These are phyloP conservation scores for Antheraea assamensis DNA, from an alignment of 2,888 invertebrate species.

Conservation along the genomic window DNA sequence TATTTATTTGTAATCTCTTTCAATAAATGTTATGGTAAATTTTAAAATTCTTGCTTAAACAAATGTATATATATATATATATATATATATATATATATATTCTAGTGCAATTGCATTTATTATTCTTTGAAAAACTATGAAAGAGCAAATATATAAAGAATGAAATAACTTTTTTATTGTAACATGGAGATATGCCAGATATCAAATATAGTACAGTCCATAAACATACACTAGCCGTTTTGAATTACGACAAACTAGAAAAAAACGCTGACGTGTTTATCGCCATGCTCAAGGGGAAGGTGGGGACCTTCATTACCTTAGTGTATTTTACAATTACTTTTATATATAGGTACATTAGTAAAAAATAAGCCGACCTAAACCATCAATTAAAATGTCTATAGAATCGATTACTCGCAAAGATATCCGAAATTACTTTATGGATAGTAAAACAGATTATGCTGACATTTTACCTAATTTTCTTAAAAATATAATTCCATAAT, in stretches of 20 bases:
- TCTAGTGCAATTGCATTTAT: neutral
- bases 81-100: neutral
- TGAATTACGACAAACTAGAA: too few relatives aligned
- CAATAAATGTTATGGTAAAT: neutral
- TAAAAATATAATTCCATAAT: slow-evolving; percentile 17
- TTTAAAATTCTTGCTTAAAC: too few relatives aligned
- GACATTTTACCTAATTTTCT: neutral
- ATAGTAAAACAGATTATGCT: neutral
- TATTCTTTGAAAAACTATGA: neutral
- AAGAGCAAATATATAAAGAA: neutral
- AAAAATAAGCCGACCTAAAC: too few relatives aligned
- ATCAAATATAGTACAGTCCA: too few relatives aligned
- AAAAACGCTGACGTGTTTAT: too few relatives aligned
- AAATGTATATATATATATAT: neutral
- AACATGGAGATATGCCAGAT: too few relatives aligned
- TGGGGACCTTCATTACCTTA: too few relatives aligned
- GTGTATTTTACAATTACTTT: too few relatives aligned
- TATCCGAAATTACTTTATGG: neutral
- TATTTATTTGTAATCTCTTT: neutral
- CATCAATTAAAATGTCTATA: neutral
- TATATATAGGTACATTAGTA: too few relatives aligned
- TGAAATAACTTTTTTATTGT: too few relatives aligned
- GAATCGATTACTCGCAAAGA: neutral
- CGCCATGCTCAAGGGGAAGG: too few relatives aligned
- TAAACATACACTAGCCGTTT: too few relatives aligned